Percentiles rank a stretch among this genome's conserved stretches.
These are phyloP conservation scores for Pelecanus crispus DNA, from an alignment of 2,113 vertebrate genomes.

Conservation along the genomic window DNA sequence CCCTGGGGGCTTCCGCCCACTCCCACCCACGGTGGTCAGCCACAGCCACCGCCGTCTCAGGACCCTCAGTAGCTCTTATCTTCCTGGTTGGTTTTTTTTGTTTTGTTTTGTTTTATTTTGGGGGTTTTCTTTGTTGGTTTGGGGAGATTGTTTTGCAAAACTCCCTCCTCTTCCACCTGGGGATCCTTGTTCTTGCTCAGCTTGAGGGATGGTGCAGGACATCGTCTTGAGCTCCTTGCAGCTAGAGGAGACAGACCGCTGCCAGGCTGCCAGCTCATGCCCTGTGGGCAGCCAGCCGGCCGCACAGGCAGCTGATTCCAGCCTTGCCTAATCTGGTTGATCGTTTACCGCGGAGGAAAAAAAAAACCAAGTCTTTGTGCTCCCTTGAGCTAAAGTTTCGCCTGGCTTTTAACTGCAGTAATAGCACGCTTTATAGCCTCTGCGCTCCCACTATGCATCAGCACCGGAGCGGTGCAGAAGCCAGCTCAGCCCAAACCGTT, in stretches of 20 bases:
- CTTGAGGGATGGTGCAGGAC: rapidly evolving
- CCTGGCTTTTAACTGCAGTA: neutral
- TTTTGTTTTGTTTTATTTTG: neutral
- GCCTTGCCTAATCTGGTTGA: neutral
- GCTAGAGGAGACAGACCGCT: rapidly evolving
- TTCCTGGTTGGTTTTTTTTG: neutral
- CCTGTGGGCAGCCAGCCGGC: neutral
- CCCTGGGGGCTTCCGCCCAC: rapidly evolving
- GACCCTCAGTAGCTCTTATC: neutral
- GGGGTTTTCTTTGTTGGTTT: neutral
- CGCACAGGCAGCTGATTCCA: neutral
- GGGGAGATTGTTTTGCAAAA: neutral
- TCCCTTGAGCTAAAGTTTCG: neutral
- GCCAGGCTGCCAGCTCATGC: rapidly evolving
- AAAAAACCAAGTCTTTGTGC: neutral
- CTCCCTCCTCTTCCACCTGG: neutral
- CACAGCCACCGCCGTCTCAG: neutral
- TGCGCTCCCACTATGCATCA: rapidly evolving
- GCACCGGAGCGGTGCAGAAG: rapidly evolving
- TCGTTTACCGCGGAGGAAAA: neutral
- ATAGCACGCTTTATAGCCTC: neutral
- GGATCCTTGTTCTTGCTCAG: neutral
- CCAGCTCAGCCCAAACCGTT: neutral
- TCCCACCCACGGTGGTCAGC: neutral
- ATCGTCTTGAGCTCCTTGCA: neutral